Base-by-base conservation (phyloP, 2,888 invertebrate genomes). In the Bibio marci region DNA sequence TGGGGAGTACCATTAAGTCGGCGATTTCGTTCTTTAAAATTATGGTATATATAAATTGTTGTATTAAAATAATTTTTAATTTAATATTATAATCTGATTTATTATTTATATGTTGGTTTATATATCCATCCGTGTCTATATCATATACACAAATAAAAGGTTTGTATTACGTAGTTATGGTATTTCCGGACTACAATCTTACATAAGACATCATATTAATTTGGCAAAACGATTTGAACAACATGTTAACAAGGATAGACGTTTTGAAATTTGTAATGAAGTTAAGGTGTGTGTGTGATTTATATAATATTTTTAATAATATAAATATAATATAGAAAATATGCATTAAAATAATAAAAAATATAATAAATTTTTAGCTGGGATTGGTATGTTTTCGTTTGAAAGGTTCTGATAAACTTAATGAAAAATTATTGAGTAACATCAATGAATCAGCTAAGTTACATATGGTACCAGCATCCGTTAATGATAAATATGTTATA, bases 1-100 rank as follows among this genome's bases (percentile, higher is more conserved):
- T 98, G 97, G 95, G 94, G 95, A 35, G 90, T 98, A 50, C 88
- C 97, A 5, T 64, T 98, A 39, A 92, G 92, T 58, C 74, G 97
- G 30, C 70, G 97, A 45, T 98, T 98, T 64, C 73, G 97, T 42
- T 85, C 94, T 1, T 68, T 98, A 45, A 98, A 98, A 58, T 65
- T 98, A 28, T 98, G 97, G 97, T 61, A 56, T 47, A 38, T 37
- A 8, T 35, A 14, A 11, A n/a, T n/a, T n/a, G n/a, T n/a, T n/a
- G n/a, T n/a, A n/a, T n/a, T n/a, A n/a, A n/a, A n/a, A n/a, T n/a
- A n/a, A n/a, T n/a, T 26, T 26, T 25, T 30, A 40, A 37, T 19
- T 37, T 25, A 28, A 26, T 30, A 32, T 31, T 18, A 17, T 40
- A 49, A 19, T 31, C 45, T 39, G 28, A 39, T 39, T n/a, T 15